A percentile compares a stretch with the other conserved stretches of the same genome.
Conservation (phyloP, 2,113 vertebrate genomes). For the Nasalis larvatus region DNA sequence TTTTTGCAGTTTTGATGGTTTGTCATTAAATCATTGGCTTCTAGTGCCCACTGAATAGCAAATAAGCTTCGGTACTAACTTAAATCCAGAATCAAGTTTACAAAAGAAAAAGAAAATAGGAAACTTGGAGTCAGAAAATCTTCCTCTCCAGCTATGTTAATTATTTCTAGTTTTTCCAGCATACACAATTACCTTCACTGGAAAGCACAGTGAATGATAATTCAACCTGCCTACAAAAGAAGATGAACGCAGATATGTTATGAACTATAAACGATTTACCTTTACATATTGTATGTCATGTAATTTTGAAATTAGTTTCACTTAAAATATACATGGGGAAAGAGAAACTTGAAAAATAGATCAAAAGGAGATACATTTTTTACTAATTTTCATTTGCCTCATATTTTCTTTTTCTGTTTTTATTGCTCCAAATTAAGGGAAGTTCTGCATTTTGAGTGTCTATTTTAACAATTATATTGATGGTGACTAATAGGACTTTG, state of each 20-base stretch:
- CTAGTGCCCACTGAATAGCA: background rate
- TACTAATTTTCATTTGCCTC: background rate
- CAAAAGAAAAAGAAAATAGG: background rate
- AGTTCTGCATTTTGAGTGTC: background rate
- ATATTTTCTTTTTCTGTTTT: background rate
- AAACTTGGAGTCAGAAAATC: background rate
- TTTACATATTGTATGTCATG: background rate
- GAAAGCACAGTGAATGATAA: background rate
- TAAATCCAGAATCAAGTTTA: background rate
- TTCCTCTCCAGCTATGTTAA: background rate
- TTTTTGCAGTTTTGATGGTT: background rate
- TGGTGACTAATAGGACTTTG: background rate
- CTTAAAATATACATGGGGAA: constrained; percentile 16
- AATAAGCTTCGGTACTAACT: background rate
- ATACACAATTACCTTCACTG: background rate
- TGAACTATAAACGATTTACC: background rate
- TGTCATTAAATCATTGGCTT: background rate
- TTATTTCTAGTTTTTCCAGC: background rate
- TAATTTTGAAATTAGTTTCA: constrained; percentile 50
- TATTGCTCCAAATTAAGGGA: background rate
- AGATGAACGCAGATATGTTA: background rate
- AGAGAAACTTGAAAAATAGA: background rate
- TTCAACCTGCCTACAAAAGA: background rate
- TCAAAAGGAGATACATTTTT: background rate
- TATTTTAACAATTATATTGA: background rate